phyloP scores from a whole-genome alignment of 35 echinoderm and acorn worm genomes.

The Amphiura filiformis region DNA sequence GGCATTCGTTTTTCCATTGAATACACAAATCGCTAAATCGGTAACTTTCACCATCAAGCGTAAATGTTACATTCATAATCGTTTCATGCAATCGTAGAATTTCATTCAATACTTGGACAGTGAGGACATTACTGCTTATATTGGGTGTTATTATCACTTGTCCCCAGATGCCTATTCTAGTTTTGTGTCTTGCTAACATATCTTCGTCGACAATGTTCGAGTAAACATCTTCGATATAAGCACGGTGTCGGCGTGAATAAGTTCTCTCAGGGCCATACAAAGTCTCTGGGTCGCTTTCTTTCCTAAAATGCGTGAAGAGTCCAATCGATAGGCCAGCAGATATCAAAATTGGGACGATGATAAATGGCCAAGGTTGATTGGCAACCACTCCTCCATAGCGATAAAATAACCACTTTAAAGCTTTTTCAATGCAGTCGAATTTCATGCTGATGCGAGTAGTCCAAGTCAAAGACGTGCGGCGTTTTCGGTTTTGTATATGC shows the following conservation, averaged over 20 bases:
- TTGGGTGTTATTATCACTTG: not conserved
- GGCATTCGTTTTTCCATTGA: not conserved
- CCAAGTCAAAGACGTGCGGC: too few relatives aligned
- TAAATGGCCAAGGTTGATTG: not conserved
- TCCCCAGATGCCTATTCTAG: not conserved
- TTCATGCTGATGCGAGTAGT: too few relatives aligned
- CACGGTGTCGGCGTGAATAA: not conserved
- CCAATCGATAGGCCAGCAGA: not conserved
- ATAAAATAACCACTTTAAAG: too few relatives aligned
- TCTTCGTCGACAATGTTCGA: constrained; percentile 15
- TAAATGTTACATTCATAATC: not conserved
- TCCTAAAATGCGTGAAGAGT: not conserved
- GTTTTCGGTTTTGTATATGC: too few relatives aligned
- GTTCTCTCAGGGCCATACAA: constrained; percentile 23
- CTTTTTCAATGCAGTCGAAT: too few relatives aligned
- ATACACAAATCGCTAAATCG: constrained; percentile 23
- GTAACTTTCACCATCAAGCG: not conserved
- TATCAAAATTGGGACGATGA: not conserved
- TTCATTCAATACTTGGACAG: not conserved
- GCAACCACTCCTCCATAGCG: constrained; percentile 20
- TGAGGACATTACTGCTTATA: not conserved
- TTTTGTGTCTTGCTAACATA: not conserved
- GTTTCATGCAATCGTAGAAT: constrained; percentile 5
- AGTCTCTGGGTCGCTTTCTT: constrained; percentile 3
- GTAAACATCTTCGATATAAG: constrained; percentile 4